Evolutionary conservation across 1,140 invertebrate genomes (phyloP).

Genomic region (Melanaphis sacchari): DNA sequence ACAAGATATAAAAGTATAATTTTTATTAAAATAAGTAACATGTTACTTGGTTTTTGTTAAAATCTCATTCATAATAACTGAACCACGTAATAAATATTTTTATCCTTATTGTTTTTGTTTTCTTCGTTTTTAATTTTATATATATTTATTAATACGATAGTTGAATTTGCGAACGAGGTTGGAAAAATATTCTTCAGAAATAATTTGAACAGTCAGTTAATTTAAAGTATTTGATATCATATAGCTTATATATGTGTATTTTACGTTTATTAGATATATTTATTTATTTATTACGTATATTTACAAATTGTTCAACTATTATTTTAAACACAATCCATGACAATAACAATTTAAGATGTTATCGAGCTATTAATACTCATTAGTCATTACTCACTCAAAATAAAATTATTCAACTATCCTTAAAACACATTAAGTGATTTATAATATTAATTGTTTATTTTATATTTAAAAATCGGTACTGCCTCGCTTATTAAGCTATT

Average conservation of each 20-base stretch:
- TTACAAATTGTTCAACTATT: background rate
- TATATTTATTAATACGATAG: no score
- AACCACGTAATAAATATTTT: background rate
- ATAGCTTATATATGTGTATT: background rate
- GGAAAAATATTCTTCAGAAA: background rate
- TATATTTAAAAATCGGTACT: conserved; percentile 25
- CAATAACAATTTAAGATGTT: background rate
- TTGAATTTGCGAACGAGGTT: background rate
- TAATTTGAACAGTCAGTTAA: background rate
- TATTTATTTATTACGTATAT: background rate
- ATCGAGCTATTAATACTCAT: background rate
- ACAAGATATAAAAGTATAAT: background rate
- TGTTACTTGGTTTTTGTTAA: background rate
- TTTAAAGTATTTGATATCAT: background rate
- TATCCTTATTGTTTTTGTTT: background rate
- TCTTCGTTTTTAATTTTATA: background rate
- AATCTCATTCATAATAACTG: background rate
- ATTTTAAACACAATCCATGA: background rate
- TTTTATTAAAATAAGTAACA: background rate
- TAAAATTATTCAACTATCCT: background rate
- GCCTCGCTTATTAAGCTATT: background rate
- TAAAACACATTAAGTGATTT: background rate
- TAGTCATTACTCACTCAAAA: background rate
- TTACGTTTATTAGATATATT: background rate
- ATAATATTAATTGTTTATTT: background rate